Conservation (phyloP, 2,888 invertebrate species). For the Trichogramma dendrolimi region DNA sequence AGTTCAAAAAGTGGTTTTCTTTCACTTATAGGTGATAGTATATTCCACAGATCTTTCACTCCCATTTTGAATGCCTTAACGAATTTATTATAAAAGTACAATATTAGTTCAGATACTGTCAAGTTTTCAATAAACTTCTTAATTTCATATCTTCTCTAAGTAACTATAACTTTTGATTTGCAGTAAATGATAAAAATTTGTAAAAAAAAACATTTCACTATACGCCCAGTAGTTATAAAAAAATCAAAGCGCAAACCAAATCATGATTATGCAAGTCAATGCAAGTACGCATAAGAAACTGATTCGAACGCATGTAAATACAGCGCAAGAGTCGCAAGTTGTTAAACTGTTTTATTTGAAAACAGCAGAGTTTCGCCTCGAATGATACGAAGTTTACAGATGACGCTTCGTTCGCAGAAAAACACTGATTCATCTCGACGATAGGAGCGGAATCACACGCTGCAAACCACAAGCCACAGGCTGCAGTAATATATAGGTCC, state of each 20-base stretch:
- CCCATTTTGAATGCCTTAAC: conserved; percentile 62
- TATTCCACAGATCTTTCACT: conserved; percentile 80
- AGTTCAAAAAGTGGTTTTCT: conserved; percentile 74
- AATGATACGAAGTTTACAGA: conserved; percentile 13
- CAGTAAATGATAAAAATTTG: too few species aligned
- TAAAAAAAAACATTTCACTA: background rate
- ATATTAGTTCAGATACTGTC: too few species aligned
- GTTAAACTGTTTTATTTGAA: conserved; percentile 5
- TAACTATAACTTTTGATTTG: too few species aligned
- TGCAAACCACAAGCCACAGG: too few species aligned
- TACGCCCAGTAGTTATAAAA: background rate
- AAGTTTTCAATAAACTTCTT: too few species aligned
- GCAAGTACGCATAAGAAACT: background rate
- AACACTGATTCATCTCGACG: background rate
- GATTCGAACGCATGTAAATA: background rate
- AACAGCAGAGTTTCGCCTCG: background rate
- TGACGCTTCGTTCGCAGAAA: conserved; percentile 1
- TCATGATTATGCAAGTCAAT: background rate
- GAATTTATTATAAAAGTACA: too few species aligned
- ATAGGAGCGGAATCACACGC: too few species aligned
- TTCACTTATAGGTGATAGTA: conserved; percentile 73
- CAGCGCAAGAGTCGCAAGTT: background rate
- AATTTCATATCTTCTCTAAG: too few species aligned
- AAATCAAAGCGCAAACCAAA: background rate
- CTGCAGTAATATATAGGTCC: too few species aligned